Percentiles rank a stretch among this genome's conserved stretches.
Evolutionary conservation across 2,888 invertebrate species (phyloP).

Genomic region (Perizoma flavofasciatum): DNA sequence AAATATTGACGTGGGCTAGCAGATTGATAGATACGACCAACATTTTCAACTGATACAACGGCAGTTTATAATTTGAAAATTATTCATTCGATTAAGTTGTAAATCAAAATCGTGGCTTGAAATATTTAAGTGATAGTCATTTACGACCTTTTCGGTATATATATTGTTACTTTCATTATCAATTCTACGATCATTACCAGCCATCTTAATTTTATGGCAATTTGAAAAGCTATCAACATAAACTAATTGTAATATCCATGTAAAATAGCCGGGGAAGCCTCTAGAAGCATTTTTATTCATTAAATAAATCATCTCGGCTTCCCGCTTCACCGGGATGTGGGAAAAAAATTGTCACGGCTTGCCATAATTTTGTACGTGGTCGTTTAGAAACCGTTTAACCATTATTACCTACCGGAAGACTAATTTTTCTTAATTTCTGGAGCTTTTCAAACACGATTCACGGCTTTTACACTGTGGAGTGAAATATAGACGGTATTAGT

Average conservation of each 20-base stretch:
- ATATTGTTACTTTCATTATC: background rate
- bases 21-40: too few relatives aligned
- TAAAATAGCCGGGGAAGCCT: constrained; percentile 57
- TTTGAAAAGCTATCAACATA: constrained; percentile 64
- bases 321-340: constrained; percentile 63
- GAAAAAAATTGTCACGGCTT: constrained; percentile 80
- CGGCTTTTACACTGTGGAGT: constrained; percentile 35
- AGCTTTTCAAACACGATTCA: constrained; percentile 56
- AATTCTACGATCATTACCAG: constrained; percentile 37
- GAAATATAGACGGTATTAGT: constrained; percentile 18
- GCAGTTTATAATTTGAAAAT: too few relatives aligned
- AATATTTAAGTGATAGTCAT: too few relatives aligned
- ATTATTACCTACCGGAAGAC: constrained; percentile 69
- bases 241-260: constrained; percentile 75
- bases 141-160: too few relatives aligned
- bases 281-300: constrained; percentile 80
- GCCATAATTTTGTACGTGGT: constrained; percentile 81
- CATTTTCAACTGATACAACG: too few relatives aligned
- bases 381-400: constrained; percentile 58
- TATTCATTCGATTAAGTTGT: too few relatives aligned
- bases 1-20: constrained; percentile 7
- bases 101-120: too few relatives aligned
- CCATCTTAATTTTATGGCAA: constrained; percentile 51
- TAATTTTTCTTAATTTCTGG: constrained; percentile 80
- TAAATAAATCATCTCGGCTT: constrained; percentile 78